Percentiles rank a stretch among this genome's conserved stretches.
Evolutionary conservation across 2,113 vertebrate genomes (phyloP).

Genomic region (Antigone vipio): DNA sequence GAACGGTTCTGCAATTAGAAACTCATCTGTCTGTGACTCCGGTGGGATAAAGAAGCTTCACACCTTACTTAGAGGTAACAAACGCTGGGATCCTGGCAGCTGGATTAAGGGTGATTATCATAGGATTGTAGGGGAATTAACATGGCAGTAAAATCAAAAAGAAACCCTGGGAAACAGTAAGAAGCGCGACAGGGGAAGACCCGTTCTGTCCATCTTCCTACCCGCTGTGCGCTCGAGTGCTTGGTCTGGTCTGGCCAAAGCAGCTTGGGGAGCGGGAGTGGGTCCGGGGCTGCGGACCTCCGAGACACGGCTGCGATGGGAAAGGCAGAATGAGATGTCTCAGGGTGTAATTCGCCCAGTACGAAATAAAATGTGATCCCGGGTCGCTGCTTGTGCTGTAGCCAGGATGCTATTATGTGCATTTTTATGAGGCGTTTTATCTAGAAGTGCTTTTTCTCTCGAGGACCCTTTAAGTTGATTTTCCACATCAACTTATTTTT

Average conservation of each 20-base stretch:
- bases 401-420: not conserved
- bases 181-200: not conserved
- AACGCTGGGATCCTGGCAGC: not conserved
- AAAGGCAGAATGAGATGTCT: not conserved
- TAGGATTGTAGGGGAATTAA: slow-evolving; percentile 23
- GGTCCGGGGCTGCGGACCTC: not conserved
- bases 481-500: slow-evolving; percentile 48
- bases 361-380: not conserved
- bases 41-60: slow-evolving; percentile 14
- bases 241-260: not conserved
- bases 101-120: slow-evolving; percentile 25
- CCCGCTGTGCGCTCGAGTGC: not conserved
- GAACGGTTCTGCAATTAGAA: slow-evolving; percentile 16
- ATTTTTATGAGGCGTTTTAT: slow-evolving; percentile 59
- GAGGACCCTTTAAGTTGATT: slow-evolving; percentile 42
- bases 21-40: not conserved
- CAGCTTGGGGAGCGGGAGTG: rapidly evolving
- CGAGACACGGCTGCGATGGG: not conserved
- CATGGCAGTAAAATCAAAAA: not conserved
- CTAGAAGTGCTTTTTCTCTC: slow-evolving; percentile 40
- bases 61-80: not conserved
- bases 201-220: not conserved
- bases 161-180: not conserved
- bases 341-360: not conserved
- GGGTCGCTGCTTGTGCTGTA: not conserved